Evolutionary conservation across 2,888 invertebrate genomes (phyloP).

Genomic region (Alentia gelatinosa): DNA sequence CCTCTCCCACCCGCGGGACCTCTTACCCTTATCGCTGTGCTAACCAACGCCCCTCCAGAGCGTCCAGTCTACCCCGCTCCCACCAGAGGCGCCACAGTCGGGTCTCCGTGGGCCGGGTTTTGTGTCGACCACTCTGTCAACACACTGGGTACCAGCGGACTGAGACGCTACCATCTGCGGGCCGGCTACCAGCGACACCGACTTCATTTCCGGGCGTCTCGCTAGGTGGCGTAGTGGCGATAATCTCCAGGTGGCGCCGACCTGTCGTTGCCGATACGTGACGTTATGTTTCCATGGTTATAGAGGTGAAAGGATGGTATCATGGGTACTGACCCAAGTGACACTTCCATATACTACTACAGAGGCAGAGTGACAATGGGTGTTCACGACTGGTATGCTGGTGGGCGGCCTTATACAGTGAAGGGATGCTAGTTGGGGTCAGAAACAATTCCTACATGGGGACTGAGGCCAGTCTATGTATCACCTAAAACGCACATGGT

Average conservation of each 20-base stretch:
- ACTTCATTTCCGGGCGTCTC: not conserved
- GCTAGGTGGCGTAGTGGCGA: not conserved
- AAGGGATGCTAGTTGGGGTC: too few relatives aligned
- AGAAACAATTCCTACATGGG: too few relatives aligned
- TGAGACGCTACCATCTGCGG: not conserved
- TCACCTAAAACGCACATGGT: too few relatives aligned
- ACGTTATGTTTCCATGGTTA: not conserved
- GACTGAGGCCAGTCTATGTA: too few relatives aligned
- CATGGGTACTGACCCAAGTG: not conserved
- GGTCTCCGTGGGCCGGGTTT: not conserved
- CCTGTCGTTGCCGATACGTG: not conserved
- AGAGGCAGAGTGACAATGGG: too few relatives aligned
- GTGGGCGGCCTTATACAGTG: too few relatives aligned
- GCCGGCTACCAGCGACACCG: not conserved
- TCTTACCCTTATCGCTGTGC: not conserved
- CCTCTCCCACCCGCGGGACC: not conserved
- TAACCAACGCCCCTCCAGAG: not conserved
- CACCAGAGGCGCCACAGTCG: not conserved
- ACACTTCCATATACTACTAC: too few relatives aligned
- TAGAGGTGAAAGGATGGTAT: not conserved
- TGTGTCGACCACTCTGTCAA: not conserved
- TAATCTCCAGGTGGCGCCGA: not conserved
- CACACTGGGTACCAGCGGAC: not conserved
- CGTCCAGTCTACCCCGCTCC: too few relatives aligned
- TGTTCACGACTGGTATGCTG: too few relatives aligned